phyloP scores from a whole-genome alignment of 2,113 vertebrate genomes.

The Pipa parva region DNA sequence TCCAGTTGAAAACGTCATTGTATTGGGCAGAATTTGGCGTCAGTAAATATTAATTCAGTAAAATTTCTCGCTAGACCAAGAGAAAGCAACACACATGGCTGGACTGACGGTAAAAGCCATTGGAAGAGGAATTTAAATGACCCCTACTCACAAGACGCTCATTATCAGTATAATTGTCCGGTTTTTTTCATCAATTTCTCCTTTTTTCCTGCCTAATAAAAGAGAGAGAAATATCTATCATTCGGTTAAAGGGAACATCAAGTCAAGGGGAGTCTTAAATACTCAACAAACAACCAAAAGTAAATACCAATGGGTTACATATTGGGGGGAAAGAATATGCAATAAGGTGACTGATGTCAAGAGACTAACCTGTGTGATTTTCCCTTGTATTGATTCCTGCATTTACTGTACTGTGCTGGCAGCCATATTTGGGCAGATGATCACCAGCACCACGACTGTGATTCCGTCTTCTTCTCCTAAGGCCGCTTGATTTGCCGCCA shows the following conservation, averaged over 20 bases:
- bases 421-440: slow-evolving; percentile 61
- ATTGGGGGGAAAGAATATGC: background rate
- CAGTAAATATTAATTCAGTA: too few relatives aligned
- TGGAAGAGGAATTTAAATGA: too few relatives aligned
- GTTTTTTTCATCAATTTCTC: slow-evolving; percentile 52
- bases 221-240: background rate
- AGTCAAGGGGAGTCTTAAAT: background rate
- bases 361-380: slow-evolving; percentile 53
- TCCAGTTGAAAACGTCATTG: too few relatives aligned
- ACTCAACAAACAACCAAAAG: background rate
- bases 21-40: too few relatives aligned
- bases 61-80: too few relatives aligned
- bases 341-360: too few relatives aligned
- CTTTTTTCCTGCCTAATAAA: slow-evolving; percentile 58
- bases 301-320: background rate
- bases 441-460: slow-evolving; percentile 71
- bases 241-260: background rate
- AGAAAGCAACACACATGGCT: too few relatives aligned
- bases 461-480: slow-evolving; percentile 75
- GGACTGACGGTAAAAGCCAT: too few relatives aligned
- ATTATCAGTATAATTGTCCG: slow-evolving; percentile 61
- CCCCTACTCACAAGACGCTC: slow-evolving; percentile 70
- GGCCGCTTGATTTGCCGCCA: slow-evolving; percentile 65
- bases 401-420: slow-evolving; percentile 51
- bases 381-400: slow-evolving; percentile 45